A percentile compares a stretch with the other conserved stretches of the same genome.
phyloP scores from a whole-genome alignment of 2,797 vertebrate genomes.

The Emydoidea blandingii region DNA sequence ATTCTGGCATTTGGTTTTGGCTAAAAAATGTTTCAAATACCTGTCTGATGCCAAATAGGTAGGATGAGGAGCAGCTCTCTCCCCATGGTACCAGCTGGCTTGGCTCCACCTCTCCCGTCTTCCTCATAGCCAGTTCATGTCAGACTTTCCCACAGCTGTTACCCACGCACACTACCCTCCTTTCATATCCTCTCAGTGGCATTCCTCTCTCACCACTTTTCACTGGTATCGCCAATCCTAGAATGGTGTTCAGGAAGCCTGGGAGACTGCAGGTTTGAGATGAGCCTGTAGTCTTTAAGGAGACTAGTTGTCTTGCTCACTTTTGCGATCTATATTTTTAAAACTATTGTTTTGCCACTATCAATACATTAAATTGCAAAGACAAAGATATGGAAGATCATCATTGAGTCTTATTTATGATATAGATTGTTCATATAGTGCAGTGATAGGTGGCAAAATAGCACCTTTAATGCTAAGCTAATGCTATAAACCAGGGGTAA shows the following conservation, averaged over 20 bases:
- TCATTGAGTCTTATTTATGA: background rate
- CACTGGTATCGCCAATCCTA: background rate
- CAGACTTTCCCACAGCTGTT: background rate
- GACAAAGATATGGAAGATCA: background rate
- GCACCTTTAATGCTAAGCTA: background rate
- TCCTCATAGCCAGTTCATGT: rapidly evolving
- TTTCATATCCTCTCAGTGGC: background rate
- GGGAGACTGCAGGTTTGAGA: background rate
- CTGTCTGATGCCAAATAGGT: background rate
- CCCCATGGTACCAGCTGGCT: background rate
- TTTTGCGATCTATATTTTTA: background rate
- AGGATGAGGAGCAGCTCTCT: background rate
- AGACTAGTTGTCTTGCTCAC: background rate
- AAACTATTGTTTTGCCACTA: background rate
- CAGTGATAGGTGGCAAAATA: background rate
- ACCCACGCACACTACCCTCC: background rate
- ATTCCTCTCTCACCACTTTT: background rate
- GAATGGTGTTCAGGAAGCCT: background rate
- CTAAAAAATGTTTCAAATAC: background rate
- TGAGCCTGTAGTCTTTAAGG: background rate
- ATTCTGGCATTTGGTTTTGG: background rate
- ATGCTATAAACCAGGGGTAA: background rate
- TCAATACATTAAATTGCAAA: background rate
- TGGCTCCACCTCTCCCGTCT: rapidly evolving
- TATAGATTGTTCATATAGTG: background rate